phyloP scores from a whole-genome alignment of 2,797 vertebrate species.

The Danio aesculapii region DNA sequence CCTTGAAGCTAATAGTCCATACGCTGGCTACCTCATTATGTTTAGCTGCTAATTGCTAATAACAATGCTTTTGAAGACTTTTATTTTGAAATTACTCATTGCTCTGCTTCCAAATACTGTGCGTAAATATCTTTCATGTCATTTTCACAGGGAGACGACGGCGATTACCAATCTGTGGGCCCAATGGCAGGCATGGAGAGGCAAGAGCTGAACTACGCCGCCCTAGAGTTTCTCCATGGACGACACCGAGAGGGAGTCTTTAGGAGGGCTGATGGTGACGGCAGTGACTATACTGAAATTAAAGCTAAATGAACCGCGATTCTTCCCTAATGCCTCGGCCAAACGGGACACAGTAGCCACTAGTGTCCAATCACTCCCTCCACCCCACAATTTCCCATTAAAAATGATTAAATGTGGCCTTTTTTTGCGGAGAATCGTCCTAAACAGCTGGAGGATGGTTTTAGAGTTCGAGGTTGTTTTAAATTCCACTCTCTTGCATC shows the following conservation, averaged over 20 bases:
- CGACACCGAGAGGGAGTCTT: constrained; percentile 76
- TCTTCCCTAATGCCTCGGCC: constrained; percentile 83
- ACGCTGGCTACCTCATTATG: constrained; percentile 39
- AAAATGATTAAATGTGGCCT: neutral
- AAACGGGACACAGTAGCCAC: constrained; percentile 76
- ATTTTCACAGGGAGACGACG: constrained; percentile 81
- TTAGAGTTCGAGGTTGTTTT: neutral
- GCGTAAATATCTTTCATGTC: neutral
- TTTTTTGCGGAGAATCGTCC: neutral
- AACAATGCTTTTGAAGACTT: constrained; percentile 38
- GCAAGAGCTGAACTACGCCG: constrained; percentile 83
- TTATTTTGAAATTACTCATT: constrained; percentile 53
- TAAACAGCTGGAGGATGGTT: neutral
- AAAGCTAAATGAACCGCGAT: constrained; percentile 86
- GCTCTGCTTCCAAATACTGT: neutral
- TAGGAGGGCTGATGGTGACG: constrained; percentile 79
- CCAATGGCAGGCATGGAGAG: constrained; percentile 80
- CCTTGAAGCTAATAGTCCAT: constrained; percentile 42
- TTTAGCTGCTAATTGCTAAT: constrained; percentile 48
- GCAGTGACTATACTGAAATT: constrained; percentile 83
- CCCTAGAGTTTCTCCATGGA: constrained; percentile 78
- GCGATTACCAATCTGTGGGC: constrained; percentile 83
- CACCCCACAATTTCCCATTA: neutral
- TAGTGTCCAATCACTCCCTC: constrained; percentile 42
- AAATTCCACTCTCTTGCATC: neutral